Percentiles rank a stretch among this genome's conserved stretches.
Conservation (phyloP, 2,888 invertebrate species). For the Hofmannophila pseudospretella region DNA sequence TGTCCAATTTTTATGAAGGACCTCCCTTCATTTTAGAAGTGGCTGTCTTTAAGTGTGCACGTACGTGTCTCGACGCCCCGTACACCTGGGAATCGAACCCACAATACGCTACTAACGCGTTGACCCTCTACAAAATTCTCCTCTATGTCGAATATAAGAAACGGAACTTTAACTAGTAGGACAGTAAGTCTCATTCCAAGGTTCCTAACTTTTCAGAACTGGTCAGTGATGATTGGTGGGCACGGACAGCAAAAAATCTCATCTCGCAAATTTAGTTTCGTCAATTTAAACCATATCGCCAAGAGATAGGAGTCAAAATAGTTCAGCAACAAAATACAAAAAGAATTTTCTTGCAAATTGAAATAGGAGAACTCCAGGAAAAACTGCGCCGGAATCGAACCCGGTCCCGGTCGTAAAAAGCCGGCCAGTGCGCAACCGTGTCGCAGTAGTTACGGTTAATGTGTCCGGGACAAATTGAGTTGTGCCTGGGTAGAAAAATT, state of each 20-base stretch:
- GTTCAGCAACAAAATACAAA: conserved; percentile 17
- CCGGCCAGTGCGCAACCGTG: conserved; percentile 58
- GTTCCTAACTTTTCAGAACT: conserved; percentile 16
- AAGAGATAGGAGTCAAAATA: conserved; percentile 14
- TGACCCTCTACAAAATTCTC: conserved; percentile 52
- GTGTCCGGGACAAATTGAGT: conserved; percentile 73
- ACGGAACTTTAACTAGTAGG: conserved; percentile 22
- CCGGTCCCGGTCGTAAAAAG: conserved; percentile 60
- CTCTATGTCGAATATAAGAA: conserved; percentile 19
- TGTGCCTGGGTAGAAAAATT: conserved; percentile 65
- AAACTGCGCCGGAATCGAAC: conserved; percentile 45
- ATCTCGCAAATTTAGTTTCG: conserved; percentile 17
- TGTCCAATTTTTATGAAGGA: conserved; percentile 75
- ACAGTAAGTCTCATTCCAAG: conserved; percentile 25
- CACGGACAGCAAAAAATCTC: conserved; percentile 29
- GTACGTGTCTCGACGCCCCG: conserved; percentile 67
- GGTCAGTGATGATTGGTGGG: conserved; percentile 68
- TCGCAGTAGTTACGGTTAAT: conserved; percentile 71
- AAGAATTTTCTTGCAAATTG: conserved; percentile 64
- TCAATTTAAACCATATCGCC: conserved; percentile 21
- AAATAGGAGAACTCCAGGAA: conserved; percentile 54
- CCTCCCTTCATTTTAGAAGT: conserved; percentile 72
- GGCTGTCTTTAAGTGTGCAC: conserved; percentile 69
- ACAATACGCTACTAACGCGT: conserved; percentile 66
- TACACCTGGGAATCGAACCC: conserved; percentile 78